Conservation (phyloP, 1,140 invertebrate genomes). For the Homarus americanus region DNA sequence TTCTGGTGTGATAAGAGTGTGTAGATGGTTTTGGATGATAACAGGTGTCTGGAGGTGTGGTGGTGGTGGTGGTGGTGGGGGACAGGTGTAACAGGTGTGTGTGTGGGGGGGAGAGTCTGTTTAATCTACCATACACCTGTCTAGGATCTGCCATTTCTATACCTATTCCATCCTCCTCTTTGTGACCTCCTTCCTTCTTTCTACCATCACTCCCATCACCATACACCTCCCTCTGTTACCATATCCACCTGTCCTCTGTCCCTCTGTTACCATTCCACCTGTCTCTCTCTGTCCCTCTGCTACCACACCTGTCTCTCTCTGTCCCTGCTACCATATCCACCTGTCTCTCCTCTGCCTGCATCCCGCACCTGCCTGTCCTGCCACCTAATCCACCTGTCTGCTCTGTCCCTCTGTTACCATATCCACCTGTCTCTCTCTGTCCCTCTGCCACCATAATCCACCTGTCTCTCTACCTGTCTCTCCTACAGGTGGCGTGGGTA, state of each 20-base stretch:
- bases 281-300: not conserved
- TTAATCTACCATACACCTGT: not conserved
- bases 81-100: no score
- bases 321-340: not conserved
- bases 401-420: not conserved
- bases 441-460: slow-evolving; percentile 34
- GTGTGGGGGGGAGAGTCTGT: no score
- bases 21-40: no score
- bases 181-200: not conserved
- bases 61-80: no score
- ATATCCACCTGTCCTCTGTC: not conserved
- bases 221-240: not conserved
- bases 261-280: not conserved
- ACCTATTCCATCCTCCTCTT: no score
- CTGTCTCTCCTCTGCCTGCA: not conserved
- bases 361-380: not conserved
- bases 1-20: no score
- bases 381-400: no score
- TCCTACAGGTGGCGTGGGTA: slow-evolving; percentile 79
- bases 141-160: no score
- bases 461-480: slow-evolving; percentile 35
- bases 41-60: no score
- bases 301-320: not conserved
- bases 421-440: slow-evolving; percentile 7
- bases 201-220: not conserved